Base-by-base conservation (phyloP, 2,797 vertebrate species). In the Calcarius lapponicus region DNA sequence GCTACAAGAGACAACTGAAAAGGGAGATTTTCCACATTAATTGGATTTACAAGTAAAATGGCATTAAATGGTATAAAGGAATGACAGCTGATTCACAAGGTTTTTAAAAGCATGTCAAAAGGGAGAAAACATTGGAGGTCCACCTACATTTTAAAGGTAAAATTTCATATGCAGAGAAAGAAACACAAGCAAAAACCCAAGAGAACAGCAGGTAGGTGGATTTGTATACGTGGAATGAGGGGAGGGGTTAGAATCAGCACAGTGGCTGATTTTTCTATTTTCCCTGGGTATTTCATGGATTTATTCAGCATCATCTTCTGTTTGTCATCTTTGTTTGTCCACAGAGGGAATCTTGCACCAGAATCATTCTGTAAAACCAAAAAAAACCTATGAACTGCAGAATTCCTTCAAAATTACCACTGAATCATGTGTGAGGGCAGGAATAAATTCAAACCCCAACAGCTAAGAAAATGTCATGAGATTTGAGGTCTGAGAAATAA, bases 91-190 rank as follows among this genome's bases (percentile, higher is more conserved):
- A 78, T 74, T 75, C 36, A 53, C 17, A 29, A 62, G 20, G 34
- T n/a, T 79, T 87, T 43, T 5, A 60, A 66, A 38, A 51, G 26
- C 17, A 12, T 10, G 11, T 48, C 60, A 80, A 75, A 57, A 42
- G 4, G 1, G 3, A 6, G 24, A 2, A 13, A 15, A 13, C 4
- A 14, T 40, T 43, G 2, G 2, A 88, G 3, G n/a, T 58, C 47
- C 34, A 21, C 29, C 34, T 60, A 24, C 12, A 12, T 61, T 80
- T 82, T 54, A 54, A 76, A 92, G 28, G 14, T 69, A n/a, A 54
- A 74, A 70, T 47, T 80, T 80, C n/a, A 15, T 7, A 15, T 43
- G 28, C 28, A 51, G 56, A 15, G 32, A 60, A 51, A 76, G 13
- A 82, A 86, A 57, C 0, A 1, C n/a, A 56, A 62, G 2, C 4